A percentile compares a stretch with the other conserved stretches of the same genome.
phyloP scores from a whole-genome alignment of 2,113 vertebrate species.

The Tylochromis polylepis region DNA sequence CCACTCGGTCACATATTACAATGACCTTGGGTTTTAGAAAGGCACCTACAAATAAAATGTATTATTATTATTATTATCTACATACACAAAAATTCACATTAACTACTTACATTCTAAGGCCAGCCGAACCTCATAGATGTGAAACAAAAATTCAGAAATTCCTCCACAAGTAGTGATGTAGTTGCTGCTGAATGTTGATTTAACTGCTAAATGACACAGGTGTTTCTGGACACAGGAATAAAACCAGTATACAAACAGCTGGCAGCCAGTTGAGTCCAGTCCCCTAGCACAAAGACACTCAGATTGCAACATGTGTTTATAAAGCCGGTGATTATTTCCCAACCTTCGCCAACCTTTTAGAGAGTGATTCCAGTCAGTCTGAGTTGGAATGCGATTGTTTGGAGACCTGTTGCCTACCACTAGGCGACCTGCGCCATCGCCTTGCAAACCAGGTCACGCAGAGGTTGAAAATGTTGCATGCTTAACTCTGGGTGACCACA shows the following conservation, averaged over 20 bases:
- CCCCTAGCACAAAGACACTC: not conserved
- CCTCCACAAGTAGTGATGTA: not conserved
- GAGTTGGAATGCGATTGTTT: rapidly evolving
- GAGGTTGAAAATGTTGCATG: not conserved
- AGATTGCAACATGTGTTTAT: not conserved
- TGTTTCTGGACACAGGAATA: not conserved
- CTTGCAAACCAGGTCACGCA: not conserved
- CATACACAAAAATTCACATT: not conserved
- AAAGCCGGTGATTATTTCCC: not conserved
- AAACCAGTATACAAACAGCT: not conserved
- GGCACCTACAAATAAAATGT: too few relatives aligned
- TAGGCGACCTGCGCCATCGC: not conserved
- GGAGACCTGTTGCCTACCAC: not conserved
- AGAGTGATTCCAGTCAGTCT: not conserved
- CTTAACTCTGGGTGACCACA: rapidly evolving
- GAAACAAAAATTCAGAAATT: not conserved
- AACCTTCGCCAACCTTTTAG: not conserved
- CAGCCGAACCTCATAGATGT: not conserved
- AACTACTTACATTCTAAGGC: not conserved
- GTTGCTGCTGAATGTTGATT: not conserved
- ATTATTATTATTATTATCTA: not conserved
- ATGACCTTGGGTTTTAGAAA: too few relatives aligned
- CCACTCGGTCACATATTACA: too few relatives aligned
- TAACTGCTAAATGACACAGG: not conserved
- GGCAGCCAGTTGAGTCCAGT: not conserved